Evolutionary conservation across 2,888 invertebrate genomes (phyloP), one percentile per base, ranked within the genome.

Genomic region (Andrena minutula): DNA sequence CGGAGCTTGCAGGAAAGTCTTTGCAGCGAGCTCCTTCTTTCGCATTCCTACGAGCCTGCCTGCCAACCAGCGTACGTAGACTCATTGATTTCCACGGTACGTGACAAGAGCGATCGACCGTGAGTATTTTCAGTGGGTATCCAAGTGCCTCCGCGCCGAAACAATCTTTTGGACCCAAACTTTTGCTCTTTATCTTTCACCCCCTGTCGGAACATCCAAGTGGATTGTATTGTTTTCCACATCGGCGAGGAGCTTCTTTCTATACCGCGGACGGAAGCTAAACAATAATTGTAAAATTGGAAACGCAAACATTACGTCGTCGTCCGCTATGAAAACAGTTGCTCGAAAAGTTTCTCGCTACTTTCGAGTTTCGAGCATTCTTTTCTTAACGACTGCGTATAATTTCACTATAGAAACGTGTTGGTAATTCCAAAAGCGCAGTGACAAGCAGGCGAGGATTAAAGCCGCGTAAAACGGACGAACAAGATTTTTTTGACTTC

Each of bases 71-170:
- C 84, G 71, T 79, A 58, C 78, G 76, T 83, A 76, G 71, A 77
- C 84, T 88, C 90, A 87, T 89, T 90, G 90, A 90, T 90, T 90
- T 89, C 79, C 81, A 71, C 71, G 82, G 53, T 87, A 89, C 86
- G 85, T 81, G 88, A 87, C 86, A 83, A 87, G 79, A 76, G 47
- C 85, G 86, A 85, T 85, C 82, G 86, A 83, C 64, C 78, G 77
- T 75, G 85, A 82, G 72, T 41, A 56, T 79, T 81, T 76, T 70
- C 65, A 47, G 30, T 41, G 4, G 41, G 4, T 32, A 58, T 28
- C 26, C 75, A 20, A 71, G 35, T 41, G 66, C 35, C 60, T 35
- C 41, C 72, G 28, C 58, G 60, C 35, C 41, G 65, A 56, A 70
- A 56, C 35, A 61, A 75, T 63, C 58, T 63, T 74, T 74, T 51